Evolutionary conservation across 2,113 vertebrate genomes (phyloP).

Genomic region (Tragulus kanchil): DNA sequence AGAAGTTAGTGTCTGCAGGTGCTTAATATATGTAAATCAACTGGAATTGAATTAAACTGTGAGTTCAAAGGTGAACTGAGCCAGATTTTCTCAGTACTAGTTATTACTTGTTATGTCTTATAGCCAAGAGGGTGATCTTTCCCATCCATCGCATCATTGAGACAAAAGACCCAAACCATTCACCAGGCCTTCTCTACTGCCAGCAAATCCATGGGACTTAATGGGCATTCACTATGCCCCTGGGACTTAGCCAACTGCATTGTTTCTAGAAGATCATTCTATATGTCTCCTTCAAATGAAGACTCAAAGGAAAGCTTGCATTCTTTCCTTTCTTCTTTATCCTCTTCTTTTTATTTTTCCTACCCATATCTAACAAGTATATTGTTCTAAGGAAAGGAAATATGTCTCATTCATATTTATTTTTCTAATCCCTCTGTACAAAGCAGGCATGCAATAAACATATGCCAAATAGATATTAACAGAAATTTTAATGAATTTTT

Average conservation of each 20-base stretch:
- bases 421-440: background rate
- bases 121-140: background rate
- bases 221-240: background rate
- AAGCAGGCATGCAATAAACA: background rate
- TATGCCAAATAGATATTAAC: background rate
- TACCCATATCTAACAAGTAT: background rate
- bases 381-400: background rate
- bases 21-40: background rate
- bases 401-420: background rate
- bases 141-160: background rate
- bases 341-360: background rate
- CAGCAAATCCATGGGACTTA: background rate
- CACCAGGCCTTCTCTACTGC: background rate
- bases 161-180: background rate
- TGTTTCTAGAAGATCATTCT: background rate
- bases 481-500: background rate
- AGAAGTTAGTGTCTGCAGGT: background rate
- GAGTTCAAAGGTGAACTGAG: background rate
- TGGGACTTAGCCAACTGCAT: background rate
- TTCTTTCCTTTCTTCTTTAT: background rate
- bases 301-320: background rate
- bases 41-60: background rate
- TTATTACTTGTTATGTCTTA: background rate
- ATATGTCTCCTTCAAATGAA: background rate
- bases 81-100: background rate